phyloP scores from a whole-genome alignment of 2,888 invertebrate genomes.

The Dexiosoma caninum region DNA sequence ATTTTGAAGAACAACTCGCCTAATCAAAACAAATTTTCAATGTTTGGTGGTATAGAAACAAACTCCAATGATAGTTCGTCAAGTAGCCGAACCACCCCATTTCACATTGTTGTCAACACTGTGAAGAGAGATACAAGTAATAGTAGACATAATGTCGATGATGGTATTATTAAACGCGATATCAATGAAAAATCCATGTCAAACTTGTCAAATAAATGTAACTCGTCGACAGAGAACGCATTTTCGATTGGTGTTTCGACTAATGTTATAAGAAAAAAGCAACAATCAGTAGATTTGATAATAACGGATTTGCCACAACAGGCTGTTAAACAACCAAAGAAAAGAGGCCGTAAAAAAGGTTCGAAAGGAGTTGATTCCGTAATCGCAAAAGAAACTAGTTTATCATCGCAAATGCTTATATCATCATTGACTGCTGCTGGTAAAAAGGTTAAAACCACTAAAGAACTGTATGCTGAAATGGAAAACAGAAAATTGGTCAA shows the following conservation, averaged over 20 bases:
- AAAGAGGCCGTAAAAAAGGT: conserved; percentile 77
- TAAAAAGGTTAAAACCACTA: conserved; percentile 78
- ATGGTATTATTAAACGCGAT: not conserved
- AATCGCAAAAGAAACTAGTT: conserved; percentile 72
- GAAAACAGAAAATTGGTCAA: conserved; percentile 73
- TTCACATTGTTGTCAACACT: conserved; percentile 65
- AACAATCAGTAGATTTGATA: conserved; percentile 36
- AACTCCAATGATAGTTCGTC: conserved; percentile 72
- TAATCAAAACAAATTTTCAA: conserved; percentile 46
- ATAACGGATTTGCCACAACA: conserved; percentile 11
- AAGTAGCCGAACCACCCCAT: conserved; percentile 69
- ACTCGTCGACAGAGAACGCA: conserved; percentile 32
- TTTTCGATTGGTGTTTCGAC: not conserved
- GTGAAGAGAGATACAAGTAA: conserved; percentile 12
- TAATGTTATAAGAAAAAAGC: not conserved
- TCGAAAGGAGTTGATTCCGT: conserved; percentile 76
- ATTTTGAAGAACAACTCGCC: not conserved
- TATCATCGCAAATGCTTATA: conserved; percentile 72
- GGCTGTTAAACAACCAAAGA: conserved; percentile 69
- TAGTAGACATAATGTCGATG: conserved; percentile 21
- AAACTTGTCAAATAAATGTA: conserved; percentile 24
- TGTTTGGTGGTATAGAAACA: conserved; percentile 62
- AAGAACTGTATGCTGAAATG: conserved; percentile 76
- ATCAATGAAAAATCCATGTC: conserved; percentile 43
- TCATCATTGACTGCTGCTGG: conserved; percentile 69